A percentile compares a stretch with the other conserved stretches of the same genome.
These are phyloP conservation scores for Calyptomena viridis DNA, from an alignment of 2,113 vertebrate species.

Conservation along the genomic window DNA sequence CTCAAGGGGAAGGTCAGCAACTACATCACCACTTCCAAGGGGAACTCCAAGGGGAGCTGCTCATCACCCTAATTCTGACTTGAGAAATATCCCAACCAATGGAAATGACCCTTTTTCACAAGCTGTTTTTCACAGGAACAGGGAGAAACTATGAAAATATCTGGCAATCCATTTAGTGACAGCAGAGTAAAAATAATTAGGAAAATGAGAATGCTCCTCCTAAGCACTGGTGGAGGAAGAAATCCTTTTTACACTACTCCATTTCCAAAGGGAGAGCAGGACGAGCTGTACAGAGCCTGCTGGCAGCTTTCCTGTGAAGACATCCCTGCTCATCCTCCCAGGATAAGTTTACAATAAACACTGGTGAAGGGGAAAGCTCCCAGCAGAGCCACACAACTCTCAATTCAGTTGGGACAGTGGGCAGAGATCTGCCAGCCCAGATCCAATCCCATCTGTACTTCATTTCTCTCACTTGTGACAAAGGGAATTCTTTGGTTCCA, in stretches of 20 bases:
- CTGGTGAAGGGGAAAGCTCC: background rate
- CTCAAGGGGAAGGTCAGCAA: background rate
- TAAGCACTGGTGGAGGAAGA: background rate
- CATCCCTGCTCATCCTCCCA: background rate
- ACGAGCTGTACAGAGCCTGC: constrained; percentile 12
- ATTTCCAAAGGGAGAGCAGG: background rate
- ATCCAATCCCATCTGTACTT: background rate
- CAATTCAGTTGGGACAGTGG: accelerated
- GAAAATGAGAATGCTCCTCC: background rate
- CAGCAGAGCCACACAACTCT: background rate
- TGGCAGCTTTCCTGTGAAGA: background rate
- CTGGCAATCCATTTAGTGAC: background rate
- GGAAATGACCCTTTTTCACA: background rate
- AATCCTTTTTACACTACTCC: background rate
- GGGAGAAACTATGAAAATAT: background rate
- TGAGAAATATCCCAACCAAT: background rate
- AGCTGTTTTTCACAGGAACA: background rate
- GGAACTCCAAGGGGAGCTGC: background rate
- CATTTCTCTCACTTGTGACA: background rate
- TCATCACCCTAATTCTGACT: background rate
- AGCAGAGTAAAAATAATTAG: background rate
- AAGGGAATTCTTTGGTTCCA: background rate
- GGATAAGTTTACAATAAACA: constrained; percentile 52
- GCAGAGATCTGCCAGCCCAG: background rate
- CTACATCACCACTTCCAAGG: background rate